A percentile compares a stretch with the other conserved stretches of the same genome.
phyloP scores from a whole-genome alignment of 2,113 vertebrate species.

The Petroica traversi region DNA sequence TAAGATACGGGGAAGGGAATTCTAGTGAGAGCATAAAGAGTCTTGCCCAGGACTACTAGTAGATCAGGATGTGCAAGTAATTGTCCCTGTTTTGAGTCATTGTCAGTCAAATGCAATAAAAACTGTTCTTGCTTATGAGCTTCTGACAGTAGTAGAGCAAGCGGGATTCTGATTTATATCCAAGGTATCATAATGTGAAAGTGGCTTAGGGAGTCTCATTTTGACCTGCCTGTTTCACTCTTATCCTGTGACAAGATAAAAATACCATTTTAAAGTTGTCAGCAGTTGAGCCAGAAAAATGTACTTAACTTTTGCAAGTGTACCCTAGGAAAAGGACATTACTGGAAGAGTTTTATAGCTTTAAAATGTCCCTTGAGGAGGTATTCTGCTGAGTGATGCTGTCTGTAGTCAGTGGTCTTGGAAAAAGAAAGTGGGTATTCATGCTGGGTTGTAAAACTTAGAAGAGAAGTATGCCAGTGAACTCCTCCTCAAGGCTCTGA shows the following conservation, averaged over 20 bases:
- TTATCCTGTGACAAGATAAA: background rate
- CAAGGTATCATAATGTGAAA: background rate
- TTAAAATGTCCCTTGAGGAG: background rate
- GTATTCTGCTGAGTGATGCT: background rate
- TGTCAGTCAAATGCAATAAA: background rate
- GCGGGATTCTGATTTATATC: background rate
- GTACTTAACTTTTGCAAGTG: background rate
- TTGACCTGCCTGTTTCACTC: background rate
- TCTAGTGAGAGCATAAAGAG: background rate
- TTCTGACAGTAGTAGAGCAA: background rate
- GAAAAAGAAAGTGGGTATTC: background rate
- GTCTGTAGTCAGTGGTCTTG: background rate
- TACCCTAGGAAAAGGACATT: background rate
- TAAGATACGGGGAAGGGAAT: background rate
- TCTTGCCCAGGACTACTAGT: background rate
- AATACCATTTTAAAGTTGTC: background rate
- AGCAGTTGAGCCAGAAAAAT: background rate
- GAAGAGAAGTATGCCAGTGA: background rate
- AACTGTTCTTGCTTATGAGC: background rate
- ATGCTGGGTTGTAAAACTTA: background rate
- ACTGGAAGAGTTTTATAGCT: background rate
- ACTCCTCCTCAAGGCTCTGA: background rate
- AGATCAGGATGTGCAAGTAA: background rate
- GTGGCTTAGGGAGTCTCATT: background rate
- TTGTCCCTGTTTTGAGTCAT: background rate